Conservation (phyloP, 2,888 invertebrate genomes). For the Mycalesis mineus region DNA sequence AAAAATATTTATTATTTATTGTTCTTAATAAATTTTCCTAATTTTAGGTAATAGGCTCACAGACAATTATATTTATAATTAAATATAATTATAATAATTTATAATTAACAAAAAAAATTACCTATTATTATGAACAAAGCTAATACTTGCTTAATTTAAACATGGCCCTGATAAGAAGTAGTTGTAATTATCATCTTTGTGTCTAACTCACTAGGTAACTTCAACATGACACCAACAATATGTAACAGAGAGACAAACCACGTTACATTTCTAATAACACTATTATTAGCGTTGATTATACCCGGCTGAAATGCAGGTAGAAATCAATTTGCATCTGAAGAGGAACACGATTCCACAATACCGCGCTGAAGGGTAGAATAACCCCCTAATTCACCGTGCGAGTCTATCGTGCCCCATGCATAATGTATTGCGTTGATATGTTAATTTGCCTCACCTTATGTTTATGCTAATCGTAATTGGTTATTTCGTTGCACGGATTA, state of each 20-base stretch:
- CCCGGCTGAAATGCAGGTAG: constrained; percentile 40
- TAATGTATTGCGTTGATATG: constrained; percentile 67
- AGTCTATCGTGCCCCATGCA: constrained; percentile 57
- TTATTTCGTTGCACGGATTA: constrained; percentile 69
- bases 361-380: constrained; percentile 39
- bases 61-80: too few relatives aligned
- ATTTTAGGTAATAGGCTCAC: too few relatives aligned
- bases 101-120: too few relatives aligned
- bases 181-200: too few relatives aligned
- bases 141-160: too few relatives aligned
- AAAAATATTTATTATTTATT: neutral
- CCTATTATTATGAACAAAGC: too few relatives aligned
- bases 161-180: too few relatives aligned
- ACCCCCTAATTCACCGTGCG: constrained; percentile 52
- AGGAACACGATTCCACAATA: constrained; percentile 35
- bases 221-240: too few relatives aligned
- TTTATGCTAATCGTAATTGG: constrained; percentile 76
- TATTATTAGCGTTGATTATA: constrained; percentile 1
- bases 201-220: too few relatives aligned
- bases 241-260: neutral
- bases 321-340: constrained; percentile 46
- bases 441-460: constrained; percentile 70
- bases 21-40: neutral
- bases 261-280: neutral
- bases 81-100: too few relatives aligned